A percentile compares a stretch with the other conserved stretches of the same genome.
phyloP scores from a whole-genome alignment of 1,140 invertebrate genomes.

The Vollenhovia emeryi region DNA sequence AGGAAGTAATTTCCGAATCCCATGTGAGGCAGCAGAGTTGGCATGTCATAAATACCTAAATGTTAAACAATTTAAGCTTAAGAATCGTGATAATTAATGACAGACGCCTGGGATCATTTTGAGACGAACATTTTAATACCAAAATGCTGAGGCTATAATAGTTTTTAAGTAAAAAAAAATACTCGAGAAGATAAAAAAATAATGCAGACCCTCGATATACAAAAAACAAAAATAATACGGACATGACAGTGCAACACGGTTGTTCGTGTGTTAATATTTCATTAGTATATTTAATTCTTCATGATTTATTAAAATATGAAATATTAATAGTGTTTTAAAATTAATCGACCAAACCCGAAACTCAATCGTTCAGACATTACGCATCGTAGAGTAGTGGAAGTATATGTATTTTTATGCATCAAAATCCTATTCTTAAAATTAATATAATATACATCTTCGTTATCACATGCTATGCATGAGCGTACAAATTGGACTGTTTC shows the following conservation, averaged over 20 bases:
- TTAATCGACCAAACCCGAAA: neutral
- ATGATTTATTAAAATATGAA: too few relatives aligned
- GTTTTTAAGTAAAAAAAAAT: neutral
- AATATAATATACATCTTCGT: neutral
- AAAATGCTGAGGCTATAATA: too few relatives aligned
- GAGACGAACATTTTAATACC: too few relatives aligned
- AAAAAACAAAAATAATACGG: too few relatives aligned
- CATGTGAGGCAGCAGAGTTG: slow-evolving; percentile 80
- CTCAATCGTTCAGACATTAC: neutral
- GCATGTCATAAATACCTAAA: slow-evolving; percentile 82
- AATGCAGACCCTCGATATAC: too few relatives aligned
- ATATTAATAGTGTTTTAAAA: neutral
- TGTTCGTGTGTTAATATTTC: too few relatives aligned
- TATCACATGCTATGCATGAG: neutral
- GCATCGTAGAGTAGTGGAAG: neutral
- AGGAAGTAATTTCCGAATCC: slow-evolving; percentile 86
- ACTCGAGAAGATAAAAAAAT: too few relatives aligned
- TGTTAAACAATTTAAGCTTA: slow-evolving; percentile 10
- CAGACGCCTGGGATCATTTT: neutral
- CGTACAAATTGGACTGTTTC: neutral
- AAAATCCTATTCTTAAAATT: neutral
- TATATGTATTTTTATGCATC: neutral
- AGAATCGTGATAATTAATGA: neutral
- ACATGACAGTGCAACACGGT: too few relatives aligned
- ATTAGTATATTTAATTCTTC: too few relatives aligned